These are phyloP conservation scores for Cyrtorhinus lividipennis DNA, from an alignment of 1,140 invertebrate genomes.

Conservation along the genomic window DNA sequence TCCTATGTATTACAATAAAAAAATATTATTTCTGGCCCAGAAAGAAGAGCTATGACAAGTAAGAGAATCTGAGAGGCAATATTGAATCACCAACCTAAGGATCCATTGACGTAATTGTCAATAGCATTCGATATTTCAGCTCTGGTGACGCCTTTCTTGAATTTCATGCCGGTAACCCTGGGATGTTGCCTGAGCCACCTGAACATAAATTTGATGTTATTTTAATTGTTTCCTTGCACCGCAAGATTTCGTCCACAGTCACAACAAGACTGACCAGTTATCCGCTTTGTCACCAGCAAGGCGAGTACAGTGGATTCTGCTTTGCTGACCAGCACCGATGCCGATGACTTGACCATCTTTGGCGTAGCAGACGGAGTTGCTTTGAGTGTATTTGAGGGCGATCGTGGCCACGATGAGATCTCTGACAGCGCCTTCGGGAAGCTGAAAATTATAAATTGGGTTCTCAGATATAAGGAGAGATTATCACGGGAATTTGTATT, in stretches of 20 bases:
- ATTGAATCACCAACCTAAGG: constrained; percentile 42
- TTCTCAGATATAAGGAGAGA: too few relatives aligned
- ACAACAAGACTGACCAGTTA: constrained; percentile 72
- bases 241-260: neutral
- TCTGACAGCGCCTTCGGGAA: constrained; percentile 60
- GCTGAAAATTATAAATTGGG: constrained; percentile 27
- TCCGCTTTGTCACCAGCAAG: constrained; percentile 95
- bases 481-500: too few relatives aligned
- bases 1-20: constrained; percentile 29
- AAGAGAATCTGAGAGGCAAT: neutral
- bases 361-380: constrained; percentile 90
- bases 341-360: constrained; percentile 87
- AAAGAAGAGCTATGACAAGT: neutral
- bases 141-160: constrained; percentile 76
- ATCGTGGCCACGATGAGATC: constrained; percentile 94
- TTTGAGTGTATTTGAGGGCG: constrained; percentile 95
- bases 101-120: constrained; percentile 87
- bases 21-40: neutral
- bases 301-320: constrained; percentile 91
- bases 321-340: constrained; percentile 95
- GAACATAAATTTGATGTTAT: constrained; percentile 19
- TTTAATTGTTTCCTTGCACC: constrained; percentile 10
- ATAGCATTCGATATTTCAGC: constrained; percentile 92
- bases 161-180: constrained; percentile 67
- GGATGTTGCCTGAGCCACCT: constrained; percentile 87